These are phyloP conservation scores for Axea sp. DNA, from an alignment of 2,888 invertebrate genomes.

Conservation along the genomic window DNA sequence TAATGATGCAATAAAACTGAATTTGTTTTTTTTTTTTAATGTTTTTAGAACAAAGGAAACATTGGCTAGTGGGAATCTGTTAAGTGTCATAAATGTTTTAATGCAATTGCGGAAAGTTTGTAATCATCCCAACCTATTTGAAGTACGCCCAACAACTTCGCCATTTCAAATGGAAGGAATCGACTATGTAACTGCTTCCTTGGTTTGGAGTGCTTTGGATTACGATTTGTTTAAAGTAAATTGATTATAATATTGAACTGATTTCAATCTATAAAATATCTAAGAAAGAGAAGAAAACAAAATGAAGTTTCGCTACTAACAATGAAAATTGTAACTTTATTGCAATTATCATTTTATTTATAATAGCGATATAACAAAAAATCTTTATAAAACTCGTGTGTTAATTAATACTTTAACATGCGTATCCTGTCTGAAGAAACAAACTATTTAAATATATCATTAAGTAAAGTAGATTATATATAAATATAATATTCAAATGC, in stretches of 20 bases:
- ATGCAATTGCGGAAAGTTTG: slow-evolving; percentile 99
- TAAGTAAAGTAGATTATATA: too few relatives aligned
- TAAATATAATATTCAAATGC: too few relatives aligned
- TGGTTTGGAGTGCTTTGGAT: slow-evolving; percentile 85
- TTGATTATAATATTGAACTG: slow-evolving; percentile 32
- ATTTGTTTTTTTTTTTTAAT: too few relatives aligned
- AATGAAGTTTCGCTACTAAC: slow-evolving; percentile 54
- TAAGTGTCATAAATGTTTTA: slow-evolving; percentile 96
- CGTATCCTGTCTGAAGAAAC: slow-evolving; percentile 72
- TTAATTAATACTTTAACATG: slow-evolving; percentile 64
- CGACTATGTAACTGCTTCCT: slow-evolving; percentile 85
- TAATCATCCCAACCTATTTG: slow-evolving; percentile 99
- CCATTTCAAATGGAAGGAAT: slow-evolving; percentile 94
- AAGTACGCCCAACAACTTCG: slow-evolving; percentile 95
- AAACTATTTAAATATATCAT: too few relatives aligned
- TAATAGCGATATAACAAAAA: slow-evolving; percentile 33
- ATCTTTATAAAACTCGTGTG: slow-evolving; percentile 66
- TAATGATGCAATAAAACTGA: too few relatives aligned
- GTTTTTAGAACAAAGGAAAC: slow-evolving; percentile 94
- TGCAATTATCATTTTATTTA: slow-evolving; percentile 9
- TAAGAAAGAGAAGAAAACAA: too few relatives aligned
- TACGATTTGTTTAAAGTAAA: slow-evolving; percentile 87
- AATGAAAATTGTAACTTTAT: slow-evolving; percentile 8
- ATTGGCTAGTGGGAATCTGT: slow-evolving; percentile 93
- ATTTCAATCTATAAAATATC: too few relatives aligned